Percentiles rank a stretch among this genome's conserved stretches.
Evolutionary conservation across 2,797 vertebrate species (phyloP).

Genomic region (Craterocephalus amniculus): DNA sequence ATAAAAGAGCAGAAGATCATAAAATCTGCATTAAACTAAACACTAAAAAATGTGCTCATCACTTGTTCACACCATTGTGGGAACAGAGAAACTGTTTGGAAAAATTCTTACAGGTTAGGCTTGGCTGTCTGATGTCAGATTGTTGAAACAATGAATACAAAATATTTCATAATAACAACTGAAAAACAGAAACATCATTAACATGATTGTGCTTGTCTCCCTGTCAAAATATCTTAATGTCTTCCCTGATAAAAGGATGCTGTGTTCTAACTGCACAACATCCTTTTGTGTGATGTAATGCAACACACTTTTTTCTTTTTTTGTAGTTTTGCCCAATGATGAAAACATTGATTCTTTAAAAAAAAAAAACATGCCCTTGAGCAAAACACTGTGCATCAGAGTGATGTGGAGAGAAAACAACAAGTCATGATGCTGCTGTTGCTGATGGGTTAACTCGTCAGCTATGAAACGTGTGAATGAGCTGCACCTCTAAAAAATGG

Average conservation of each 20-base stretch:
- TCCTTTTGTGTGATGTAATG: not conserved
- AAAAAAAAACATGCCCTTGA: not conserved
- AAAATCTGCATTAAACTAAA: not conserved
- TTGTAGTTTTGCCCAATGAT: too few relatives aligned
- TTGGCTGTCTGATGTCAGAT: not conserved
- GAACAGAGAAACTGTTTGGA: not conserved
- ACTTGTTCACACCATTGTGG: not conserved
- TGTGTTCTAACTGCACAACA: too few relatives aligned
- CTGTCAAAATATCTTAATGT: not conserved
- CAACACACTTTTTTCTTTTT: too few relatives aligned
- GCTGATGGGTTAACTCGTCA: constrained; percentile 2
- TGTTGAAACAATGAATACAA: not conserved
- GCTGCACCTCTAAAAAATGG: constrained; percentile 35
- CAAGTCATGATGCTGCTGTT: constrained; percentile 5
- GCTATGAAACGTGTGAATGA: constrained; percentile 33
- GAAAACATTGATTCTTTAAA: too few relatives aligned
- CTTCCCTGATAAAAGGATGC: not conserved
- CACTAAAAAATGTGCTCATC: not conserved
- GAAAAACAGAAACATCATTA: not conserved
- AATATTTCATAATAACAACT: not conserved
- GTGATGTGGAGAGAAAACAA: constrained; percentile 4
- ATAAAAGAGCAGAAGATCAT: not conserved
- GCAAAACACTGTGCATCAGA: constrained; percentile 9
- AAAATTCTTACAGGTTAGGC: not conserved
- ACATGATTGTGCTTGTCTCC: not conserved